A percentile compares a stretch with the other conserved stretches of the same genome.
Evolutionary conservation across 2,113 vertebrate genomes (phyloP).

Genomic region (Cranoglanis bouderius): DNA sequence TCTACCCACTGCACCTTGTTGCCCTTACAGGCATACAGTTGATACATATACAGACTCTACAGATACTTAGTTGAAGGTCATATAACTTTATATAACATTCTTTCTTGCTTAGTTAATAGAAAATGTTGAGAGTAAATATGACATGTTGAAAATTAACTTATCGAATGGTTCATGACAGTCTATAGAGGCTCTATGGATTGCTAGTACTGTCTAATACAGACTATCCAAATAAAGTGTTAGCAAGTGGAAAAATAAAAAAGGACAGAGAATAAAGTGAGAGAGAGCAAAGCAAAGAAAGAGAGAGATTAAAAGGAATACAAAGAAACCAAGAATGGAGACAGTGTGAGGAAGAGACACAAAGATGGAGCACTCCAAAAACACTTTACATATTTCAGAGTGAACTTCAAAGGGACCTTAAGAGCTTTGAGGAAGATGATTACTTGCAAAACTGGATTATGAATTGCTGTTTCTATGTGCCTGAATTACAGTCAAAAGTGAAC

Average conservation of each 20-base stretch:
- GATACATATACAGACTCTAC: neutral
- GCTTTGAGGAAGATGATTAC: slow-evolving; percentile 23
- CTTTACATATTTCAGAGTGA: slow-evolving; percentile 19
- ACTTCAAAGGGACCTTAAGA: slow-evolving; percentile 27
- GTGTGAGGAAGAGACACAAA: neutral
- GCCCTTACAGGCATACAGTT: neutral
- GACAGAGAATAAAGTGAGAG: neutral
- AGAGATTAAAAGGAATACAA: neutral
- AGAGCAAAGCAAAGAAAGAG: neutral
- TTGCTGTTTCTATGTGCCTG: slow-evolving; percentile 2
- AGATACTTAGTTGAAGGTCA: neutral
- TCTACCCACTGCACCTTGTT: neutral
- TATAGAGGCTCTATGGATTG: neutral
- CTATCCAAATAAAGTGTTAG: neutral
- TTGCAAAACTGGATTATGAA: slow-evolving; percentile 3
- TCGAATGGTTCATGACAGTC: neutral
- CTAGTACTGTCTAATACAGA: neutral
- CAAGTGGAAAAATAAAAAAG: neutral
- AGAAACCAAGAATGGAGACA: neutral
- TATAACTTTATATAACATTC: too few relatives aligned
- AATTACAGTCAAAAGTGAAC: slow-evolving; percentile 17
- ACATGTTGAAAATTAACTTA: neutral
- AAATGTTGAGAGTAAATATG: neutral
- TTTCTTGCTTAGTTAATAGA: neutral
- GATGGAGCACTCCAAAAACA: slow-evolving; percentile 22